phyloP scores from a whole-genome alignment of 2,113 vertebrate species.

The Proteles cristata region DNA sequence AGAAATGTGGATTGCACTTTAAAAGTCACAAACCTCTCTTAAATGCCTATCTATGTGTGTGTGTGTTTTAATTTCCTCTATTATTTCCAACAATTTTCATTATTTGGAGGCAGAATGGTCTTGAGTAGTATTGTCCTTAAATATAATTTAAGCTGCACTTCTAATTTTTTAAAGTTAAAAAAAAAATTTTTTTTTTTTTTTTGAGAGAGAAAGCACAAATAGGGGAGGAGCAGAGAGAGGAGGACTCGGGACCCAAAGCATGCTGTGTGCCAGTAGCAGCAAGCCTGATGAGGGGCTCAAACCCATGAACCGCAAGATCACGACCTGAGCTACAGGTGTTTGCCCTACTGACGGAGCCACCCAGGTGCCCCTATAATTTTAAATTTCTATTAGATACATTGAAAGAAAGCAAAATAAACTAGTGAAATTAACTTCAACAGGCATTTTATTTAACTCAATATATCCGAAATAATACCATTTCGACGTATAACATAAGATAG shows the following conservation, averaged over 20 bases:
- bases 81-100: neutral
- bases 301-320: too few relatives aligned
- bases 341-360: too few relatives aligned
- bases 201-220: too few relatives aligned
- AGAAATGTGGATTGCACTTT: neutral
- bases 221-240: too few relatives aligned
- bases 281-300: too few relatives aligned
- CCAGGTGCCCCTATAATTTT: neutral
- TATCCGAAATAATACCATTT: neutral
- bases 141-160: neutral
- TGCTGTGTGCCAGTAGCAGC: too few relatives aligned
- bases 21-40: neutral
- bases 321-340: too few relatives aligned
- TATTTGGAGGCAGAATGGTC: neutral
- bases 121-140: neutral
- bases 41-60: neutral
- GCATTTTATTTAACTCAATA: neutral
- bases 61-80: neutral
- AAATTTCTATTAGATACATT: neutral
- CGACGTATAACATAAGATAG: neutral
- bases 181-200: too few relatives aligned
- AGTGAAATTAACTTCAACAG: neutral
- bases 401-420: neutral
- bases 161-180: neutral
- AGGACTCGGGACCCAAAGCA: too few relatives aligned